Conservation (phyloP, 2,797 vertebrate genomes). For the Ibycter americanus region DNA sequence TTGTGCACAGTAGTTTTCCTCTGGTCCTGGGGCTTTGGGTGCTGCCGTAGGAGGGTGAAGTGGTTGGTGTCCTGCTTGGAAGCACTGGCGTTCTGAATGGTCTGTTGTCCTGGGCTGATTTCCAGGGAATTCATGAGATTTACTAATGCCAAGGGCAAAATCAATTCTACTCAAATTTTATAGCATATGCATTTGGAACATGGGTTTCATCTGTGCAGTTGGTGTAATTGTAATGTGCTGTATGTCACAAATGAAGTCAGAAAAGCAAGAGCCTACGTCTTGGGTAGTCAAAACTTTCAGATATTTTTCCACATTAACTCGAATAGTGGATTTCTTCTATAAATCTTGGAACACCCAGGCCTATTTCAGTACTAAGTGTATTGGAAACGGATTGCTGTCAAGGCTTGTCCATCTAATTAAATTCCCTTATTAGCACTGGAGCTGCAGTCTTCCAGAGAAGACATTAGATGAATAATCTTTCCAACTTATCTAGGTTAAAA, state of each 20-base stretch:
- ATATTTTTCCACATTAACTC: neutral
- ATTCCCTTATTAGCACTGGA: constrained; percentile 42
- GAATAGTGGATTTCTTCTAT: neutral
- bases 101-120: neutral
- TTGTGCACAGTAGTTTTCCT: neutral
- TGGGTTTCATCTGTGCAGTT: neutral
- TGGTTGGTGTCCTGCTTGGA: neutral
- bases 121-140: neutral
- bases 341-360: neutral
- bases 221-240: neutral
- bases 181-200: neutral
- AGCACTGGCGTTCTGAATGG: neutral
- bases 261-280: neutral
- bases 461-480: constrained; percentile 34
- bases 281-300: neutral
- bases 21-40: neutral
- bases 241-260: neutral
- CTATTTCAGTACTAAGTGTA: constrained; percentile 47
- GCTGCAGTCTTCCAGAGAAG: constrained; percentile 6
- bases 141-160: neutral
- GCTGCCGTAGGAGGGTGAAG: neutral
- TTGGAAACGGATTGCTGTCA: constrained; percentile 56
- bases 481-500: neutral
- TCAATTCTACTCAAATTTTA: neutral
- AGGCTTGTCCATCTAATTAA: constrained; percentile 56